phyloP scores from a whole-genome alignment of 2,113 vertebrate genomes.

The Pygoscelis antarcticus region DNA sequence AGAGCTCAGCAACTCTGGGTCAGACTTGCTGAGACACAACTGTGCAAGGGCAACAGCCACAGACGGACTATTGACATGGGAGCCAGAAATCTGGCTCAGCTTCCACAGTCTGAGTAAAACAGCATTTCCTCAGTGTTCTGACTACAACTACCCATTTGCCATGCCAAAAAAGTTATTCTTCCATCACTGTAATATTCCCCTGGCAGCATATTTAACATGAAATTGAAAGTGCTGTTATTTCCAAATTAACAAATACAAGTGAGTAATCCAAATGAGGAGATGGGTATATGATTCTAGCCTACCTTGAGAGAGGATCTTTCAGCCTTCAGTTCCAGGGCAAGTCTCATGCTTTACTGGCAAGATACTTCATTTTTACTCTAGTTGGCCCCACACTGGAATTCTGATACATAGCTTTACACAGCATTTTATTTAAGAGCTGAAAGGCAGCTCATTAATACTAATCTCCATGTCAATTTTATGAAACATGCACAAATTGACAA shows the following conservation, averaged over 20 bases:
- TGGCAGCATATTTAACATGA: neutral
- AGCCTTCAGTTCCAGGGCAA: neutral
- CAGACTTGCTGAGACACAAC: neutral
- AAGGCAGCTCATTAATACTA: neutral
- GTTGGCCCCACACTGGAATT: neutral
- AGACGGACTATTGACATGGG: neutral
- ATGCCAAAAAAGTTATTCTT: neutral
- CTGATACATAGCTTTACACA: neutral
- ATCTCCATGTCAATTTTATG: neutral
- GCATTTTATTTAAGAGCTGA: neutral
- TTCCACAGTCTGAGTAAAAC: neutral
- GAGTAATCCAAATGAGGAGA: neutral
- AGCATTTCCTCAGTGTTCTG: neutral
- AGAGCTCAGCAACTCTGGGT: slow-evolving; percentile 5
- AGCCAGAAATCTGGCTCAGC: neutral
- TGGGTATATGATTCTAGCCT: neutral
- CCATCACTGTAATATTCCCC: neutral
- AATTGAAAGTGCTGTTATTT: neutral
- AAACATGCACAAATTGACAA: neutral
- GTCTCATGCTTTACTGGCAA: neutral
- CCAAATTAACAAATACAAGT: neutral
- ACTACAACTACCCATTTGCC: neutral
- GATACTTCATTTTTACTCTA: neutral
- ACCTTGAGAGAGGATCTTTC: neutral
- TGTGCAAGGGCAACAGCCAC: neutral